These are phyloP conservation scores for Tholera decimalis DNA, from an alignment of 2,888 invertebrate species.

Conservation along the genomic window DNA sequence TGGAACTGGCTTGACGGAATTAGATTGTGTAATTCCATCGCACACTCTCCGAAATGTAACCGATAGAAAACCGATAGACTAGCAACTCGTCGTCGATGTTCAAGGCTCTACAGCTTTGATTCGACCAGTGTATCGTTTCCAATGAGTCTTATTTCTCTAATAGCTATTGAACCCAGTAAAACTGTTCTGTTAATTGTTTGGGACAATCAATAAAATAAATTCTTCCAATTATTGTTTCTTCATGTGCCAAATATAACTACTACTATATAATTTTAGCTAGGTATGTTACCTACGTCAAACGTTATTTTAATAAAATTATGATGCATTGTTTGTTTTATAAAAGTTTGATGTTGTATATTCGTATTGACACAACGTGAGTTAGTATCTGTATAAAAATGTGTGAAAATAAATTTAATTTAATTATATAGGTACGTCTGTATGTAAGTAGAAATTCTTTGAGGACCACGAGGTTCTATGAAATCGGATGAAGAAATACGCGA, in stretches of 20 bases:
- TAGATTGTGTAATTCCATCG: no score
- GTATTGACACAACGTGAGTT: slow-evolving; percentile 51
- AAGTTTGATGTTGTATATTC: slow-evolving; percentile 52
- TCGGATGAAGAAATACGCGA: background rate
- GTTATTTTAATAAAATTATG: slow-evolving; percentile 50
- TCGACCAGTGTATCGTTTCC: no score
- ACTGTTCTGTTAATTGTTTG: background rate
- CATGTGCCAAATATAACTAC: slow-evolving; percentile 13
- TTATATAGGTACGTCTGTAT: slow-evolving; percentile 1
- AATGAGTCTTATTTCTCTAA: no score
- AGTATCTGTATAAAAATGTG: slow-evolving; percentile 34
- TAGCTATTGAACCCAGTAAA: no score
- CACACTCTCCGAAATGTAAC: no score
- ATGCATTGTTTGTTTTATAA: slow-evolving; percentile 50
- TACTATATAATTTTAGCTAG: slow-evolving; percentile 12
- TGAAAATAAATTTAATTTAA: slow-evolving; percentile 42
- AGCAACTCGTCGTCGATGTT: no score
- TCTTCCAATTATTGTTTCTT: slow-evolving; percentile 14
- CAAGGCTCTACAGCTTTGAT: no score
- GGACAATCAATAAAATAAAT: slow-evolving; percentile 1
- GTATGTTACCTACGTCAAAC: slow-evolving; percentile 47
- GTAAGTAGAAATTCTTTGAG: slow-evolving; percentile 1
- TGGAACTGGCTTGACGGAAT: no score
- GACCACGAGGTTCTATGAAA: background rate
- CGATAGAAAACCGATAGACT: no score